phyloP scores from a whole-genome alignment of 92 coral and sea anemone species.

The Porites cylindrica region DNA sequence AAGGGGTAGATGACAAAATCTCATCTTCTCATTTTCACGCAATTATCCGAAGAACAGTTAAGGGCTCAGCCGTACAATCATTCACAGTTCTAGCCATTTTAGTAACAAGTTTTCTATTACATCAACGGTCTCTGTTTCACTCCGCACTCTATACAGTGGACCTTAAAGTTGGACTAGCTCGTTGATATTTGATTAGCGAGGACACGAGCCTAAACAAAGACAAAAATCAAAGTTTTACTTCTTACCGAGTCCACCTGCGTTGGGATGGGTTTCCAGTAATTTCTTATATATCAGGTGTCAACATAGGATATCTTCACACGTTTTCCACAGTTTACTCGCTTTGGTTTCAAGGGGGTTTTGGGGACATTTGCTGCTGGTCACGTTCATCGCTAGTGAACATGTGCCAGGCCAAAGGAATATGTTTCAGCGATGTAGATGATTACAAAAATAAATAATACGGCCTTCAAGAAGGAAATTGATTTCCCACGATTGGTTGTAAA shows the following conservation, averaged over 20 bases:
- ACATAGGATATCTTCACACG: constrained; percentile 63
- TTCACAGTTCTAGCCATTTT: background rate
- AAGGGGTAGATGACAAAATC: constrained; percentile 20
- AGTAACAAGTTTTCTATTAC: background rate
- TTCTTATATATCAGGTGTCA: constrained; percentile 82
- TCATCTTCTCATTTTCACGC: constrained; percentile 26
- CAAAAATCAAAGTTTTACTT: constrained; percentile 57
- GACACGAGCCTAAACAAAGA: constrained; percentile 54
- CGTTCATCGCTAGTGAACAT: constrained; percentile 3
- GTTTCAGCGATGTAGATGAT: background rate
- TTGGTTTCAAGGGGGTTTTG: background rate
- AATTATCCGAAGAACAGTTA: background rate
- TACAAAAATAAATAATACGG: background rate
- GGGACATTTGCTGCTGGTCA: background rate
- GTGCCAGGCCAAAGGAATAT: background rate
- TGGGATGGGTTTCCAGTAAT: constrained; percentile 56
- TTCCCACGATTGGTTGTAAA: background rate
- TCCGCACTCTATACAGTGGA: background rate
- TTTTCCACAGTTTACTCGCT: background rate
- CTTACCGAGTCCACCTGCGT: constrained; percentile 70
- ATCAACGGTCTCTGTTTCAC: background rate
- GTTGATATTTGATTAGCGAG: constrained; percentile 2
- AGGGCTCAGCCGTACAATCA: background rate
- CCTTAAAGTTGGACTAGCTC: background rate
- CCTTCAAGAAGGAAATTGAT: background rate